Base-by-base conservation (phyloP, 1,140 invertebrate genomes). In the Spodoptera frugiperda region DNA sequence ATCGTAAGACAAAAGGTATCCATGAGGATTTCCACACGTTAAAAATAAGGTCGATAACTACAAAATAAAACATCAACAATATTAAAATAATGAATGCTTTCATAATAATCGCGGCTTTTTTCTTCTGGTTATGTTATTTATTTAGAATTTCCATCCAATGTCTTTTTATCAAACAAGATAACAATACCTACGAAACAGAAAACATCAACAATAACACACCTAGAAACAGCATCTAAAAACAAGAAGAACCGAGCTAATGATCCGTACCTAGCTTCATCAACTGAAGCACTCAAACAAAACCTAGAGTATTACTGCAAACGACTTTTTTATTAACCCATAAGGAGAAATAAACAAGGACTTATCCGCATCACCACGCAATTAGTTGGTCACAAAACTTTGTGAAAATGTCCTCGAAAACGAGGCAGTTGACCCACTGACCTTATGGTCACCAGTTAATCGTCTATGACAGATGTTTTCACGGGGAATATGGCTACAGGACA, bases 401-500 rank as follows among this genome's bases (percentile, higher is more conserved):
- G 51, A 77, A 81, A 82, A 81, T 77, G 76, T 65, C 76, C 82
- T 72, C 53, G 10, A 78, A 67, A 84, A 85, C 84, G 68, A 77
- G 82, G 74, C 75, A 80, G 82, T 85, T 89, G 89, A 89, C 89
- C 89, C 77, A 89, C 78, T 91, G 84, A 91, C 88, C 89, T 79
- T 74, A 78, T 76, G 76, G 76, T 81, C 72, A 78, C 78, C 72
- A 80, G 79, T 88, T 86, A 88, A 85, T 72, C 79, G 82, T 39
- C 73, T 87, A 88, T 89, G 88, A 91, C 87, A 91, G 88, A 90
- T 91, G 88, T 89, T 85, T 90, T 86, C 82, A 85, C 82, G 79
- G 82, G 81, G 81, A 70, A 84, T 88, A 90, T 80, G 68, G 80
- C 82, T 67, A 61, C 79, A 30, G 21, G 51, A 77, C 80, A 82